Percentiles rank a stretch among this genome's conserved stretches.
phyloP scores from a whole-genome alignment of 2,797 vertebrate species.

The Lutjanus campechanus region DNA sequence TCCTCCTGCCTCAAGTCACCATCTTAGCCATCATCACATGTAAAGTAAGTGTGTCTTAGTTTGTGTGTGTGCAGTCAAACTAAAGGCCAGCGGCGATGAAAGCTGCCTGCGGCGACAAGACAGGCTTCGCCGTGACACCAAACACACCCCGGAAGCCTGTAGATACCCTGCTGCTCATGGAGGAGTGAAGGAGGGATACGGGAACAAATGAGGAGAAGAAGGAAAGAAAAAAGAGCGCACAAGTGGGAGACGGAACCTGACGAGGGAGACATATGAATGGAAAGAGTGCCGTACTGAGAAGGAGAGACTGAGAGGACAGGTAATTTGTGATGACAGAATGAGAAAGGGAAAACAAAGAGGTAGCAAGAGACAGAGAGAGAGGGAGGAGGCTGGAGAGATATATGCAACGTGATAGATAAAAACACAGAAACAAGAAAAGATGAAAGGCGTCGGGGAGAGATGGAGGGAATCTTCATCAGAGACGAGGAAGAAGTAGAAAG shows the following conservation, averaged over 20 bases:
- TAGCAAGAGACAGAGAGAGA: conserved; percentile 34
- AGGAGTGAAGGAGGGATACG: conserved; percentile 28
- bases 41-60: neutral
- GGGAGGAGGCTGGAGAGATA: conserved; percentile 51
- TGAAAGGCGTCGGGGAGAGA: conserved; percentile 63
- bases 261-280: conserved; percentile 43
- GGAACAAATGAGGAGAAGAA: conserved; percentile 39
- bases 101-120: conserved; percentile 64
- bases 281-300: conserved; percentile 38
- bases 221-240: conserved; percentile 15
- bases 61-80: neutral
- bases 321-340: conserved; percentile 70
- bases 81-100: conserved; percentile 47
- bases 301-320: conserved; percentile 58
- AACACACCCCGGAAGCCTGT: conserved; percentile 60
- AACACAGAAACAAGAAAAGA: conserved; percentile 67
- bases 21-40: conserved; percentile 23
- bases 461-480: conserved; percentile 58
- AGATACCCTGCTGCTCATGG: conserved; percentile 50
- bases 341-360: conserved; percentile 73
- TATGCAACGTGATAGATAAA: conserved; percentile 57
- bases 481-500: conserved; percentile 54
- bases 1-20: conserved; percentile 47
- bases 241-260: conserved; percentile 40
- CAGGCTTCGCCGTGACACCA: conserved; percentile 63